Evolutionary conservation across 2,888 invertebrate genomes (phyloP).

Genomic region (Dendrolimus pini): DNA sequence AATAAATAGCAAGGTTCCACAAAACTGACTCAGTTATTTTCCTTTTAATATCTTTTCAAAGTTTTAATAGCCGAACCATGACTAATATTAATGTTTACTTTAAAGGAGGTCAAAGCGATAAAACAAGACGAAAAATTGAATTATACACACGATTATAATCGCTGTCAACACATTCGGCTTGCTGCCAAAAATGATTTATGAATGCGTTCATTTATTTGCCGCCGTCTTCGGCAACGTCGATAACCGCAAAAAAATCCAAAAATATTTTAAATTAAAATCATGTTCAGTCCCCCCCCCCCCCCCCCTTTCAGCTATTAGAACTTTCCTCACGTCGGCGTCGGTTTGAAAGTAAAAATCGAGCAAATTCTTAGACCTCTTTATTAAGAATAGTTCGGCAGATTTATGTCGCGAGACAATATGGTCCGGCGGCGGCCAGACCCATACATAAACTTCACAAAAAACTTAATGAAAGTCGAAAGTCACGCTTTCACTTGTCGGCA

Average conservation of each 20-base stretch:
- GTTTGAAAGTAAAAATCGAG: conserved; percentile 44
- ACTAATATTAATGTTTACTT: not conserved
- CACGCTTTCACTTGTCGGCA: conserved; percentile 70
- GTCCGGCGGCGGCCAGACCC: conserved; percentile 46
- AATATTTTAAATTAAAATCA: conserved; percentile 14
- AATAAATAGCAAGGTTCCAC: conserved; percentile 26
- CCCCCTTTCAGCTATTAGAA: conserved; percentile 24
- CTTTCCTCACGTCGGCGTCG: conserved; percentile 28
- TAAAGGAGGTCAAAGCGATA: not conserved
- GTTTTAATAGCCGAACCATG: not conserved
- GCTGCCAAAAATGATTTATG: not conserved
- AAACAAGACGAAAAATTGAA: not conserved
- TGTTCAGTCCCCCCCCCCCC: conserved; percentile 12
- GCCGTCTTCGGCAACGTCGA: not conserved
- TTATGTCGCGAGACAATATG: conserved; percentile 71
- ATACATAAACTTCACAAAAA: conserved; percentile 70
- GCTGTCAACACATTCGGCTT: not conserved
- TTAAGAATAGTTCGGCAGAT: conserved; percentile 41
- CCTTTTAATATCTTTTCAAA: not conserved
- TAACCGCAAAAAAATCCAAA: conserved; percentile 6
- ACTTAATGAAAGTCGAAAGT: conserved; percentile 75
- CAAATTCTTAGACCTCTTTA: conserved; percentile 40
- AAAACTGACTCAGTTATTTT: conserved; percentile 6
- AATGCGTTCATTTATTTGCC: not conserved
- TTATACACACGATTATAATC: not conserved